These are phyloP conservation scores for Muschampia plurimacula DNA, from an alignment of 2,888 invertebrate species.

Conservation along the genomic window DNA sequence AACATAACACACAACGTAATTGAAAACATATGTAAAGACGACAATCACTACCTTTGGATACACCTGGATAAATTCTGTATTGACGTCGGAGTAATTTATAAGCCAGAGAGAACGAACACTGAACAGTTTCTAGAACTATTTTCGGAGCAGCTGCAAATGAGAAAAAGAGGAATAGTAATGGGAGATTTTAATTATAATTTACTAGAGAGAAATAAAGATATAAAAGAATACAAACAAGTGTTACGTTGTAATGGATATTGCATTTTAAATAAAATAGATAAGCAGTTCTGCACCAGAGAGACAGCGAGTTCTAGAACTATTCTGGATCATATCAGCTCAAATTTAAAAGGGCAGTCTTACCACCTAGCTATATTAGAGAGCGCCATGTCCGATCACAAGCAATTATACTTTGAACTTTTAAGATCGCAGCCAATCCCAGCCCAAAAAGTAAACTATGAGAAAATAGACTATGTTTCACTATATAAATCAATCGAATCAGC, in stretches of 20 bases:
- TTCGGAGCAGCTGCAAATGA: neutral
- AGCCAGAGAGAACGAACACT: slow-evolving; percentile 6
- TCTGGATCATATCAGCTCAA: neutral
- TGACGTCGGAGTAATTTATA: slow-evolving; percentile 14
- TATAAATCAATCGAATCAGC: neutral
- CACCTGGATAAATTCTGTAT: slow-evolving; percentile 12
- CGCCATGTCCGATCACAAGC: slow-evolving; percentile 34
- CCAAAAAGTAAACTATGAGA: neutral
- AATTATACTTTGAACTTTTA: slow-evolving; percentile 42
- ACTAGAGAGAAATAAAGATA: neutral
- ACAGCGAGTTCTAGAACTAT: neutral
- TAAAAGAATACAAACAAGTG: neutral
- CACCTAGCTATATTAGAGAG: neutral
- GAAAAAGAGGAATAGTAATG: slow-evolving; percentile 6
- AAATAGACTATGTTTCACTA: neutral
- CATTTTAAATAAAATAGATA: neutral
- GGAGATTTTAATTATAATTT: slow-evolving; percentile 14
- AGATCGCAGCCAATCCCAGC: slow-evolving; percentile 3
- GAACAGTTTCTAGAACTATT: neutral
- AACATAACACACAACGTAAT: neutral
- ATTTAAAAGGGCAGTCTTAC: neutral
- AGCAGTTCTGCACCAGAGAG: neutral
- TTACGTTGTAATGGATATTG: neutral
- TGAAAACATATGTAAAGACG: neutral
- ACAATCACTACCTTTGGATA: slow-evolving; percentile 10